A percentile compares a stretch with the other conserved stretches of the same genome.
Evolutionary conservation across 1,140 invertebrate genomes (phyloP).

Genomic region (Wasmannia auropunctata): DNA sequence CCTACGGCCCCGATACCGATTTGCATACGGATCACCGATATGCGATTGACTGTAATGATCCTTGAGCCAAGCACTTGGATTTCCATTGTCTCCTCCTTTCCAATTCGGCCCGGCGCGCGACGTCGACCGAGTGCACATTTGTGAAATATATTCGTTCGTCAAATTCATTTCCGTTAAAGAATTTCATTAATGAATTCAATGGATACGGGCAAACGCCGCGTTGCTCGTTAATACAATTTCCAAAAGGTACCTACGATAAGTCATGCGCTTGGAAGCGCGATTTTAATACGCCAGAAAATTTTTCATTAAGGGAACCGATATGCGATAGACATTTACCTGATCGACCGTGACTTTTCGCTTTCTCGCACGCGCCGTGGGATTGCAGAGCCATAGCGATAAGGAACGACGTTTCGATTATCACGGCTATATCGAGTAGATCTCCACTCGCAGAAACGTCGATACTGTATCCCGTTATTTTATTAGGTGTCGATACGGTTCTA

Average conservation of each 20-base stretch:
- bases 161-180: neutral
- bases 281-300: constrained; percentile 22
- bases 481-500: constrained; percentile 39
- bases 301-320: constrained; percentile 35
- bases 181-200: neutral
- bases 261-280: neutral
- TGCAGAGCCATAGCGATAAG: constrained; percentile 16
- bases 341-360: constrained; percentile 37
- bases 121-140: neutral
- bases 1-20: constrained; percentile 49
- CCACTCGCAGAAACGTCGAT: constrained; percentile 25
- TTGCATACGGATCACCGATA: constrained; percentile 69
- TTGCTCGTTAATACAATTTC: constrained; percentile 11
- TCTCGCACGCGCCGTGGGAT: neutral
- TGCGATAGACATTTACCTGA: constrained; percentile 31
- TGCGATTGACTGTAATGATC: constrained; percentile 64
- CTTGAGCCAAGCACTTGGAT: constrained; percentile 31
- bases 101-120: neutral
- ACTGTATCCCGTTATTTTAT: constrained; percentile 38
- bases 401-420: constrained; percentile 56
- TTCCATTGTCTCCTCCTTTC: constrained; percentile 37
- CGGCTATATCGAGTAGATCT: constrained; percentile 30
- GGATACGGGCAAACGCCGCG: neutral
- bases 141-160: constrained; percentile 9
- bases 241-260: constrained; percentile 20